Percentiles rank a stretch among this genome's conserved stretches.
Conservation (phyloP, 2,113 vertebrate genomes). For the Pseudorectes ferrugineus region DNA sequence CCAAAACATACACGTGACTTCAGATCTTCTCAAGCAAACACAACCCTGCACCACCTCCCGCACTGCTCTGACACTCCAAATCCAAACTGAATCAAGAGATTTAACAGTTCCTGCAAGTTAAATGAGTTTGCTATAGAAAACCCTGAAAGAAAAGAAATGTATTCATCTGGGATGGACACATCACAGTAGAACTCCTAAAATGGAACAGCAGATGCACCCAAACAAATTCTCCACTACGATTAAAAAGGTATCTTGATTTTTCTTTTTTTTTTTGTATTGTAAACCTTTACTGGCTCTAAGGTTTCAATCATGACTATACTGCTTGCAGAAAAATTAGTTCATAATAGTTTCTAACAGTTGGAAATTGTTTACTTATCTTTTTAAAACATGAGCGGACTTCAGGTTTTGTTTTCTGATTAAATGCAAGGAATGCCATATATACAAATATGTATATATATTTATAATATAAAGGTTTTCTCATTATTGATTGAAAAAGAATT, state of each 20-base stretch:
- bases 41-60: background rate
- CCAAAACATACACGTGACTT: background rate
- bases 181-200: accelerated
- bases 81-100: background rate
- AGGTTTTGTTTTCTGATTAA: background rate
- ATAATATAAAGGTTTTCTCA: background rate
- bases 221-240: background rate
- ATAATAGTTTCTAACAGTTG: background rate
- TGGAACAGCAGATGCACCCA: background rate
- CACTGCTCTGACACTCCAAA: background rate
- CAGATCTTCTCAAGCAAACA: background rate
- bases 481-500: background rate
- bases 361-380: background rate
- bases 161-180: background rate
- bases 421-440: background rate
- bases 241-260: background rate
- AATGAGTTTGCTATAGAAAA: background rate
- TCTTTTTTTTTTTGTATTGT: background rate
- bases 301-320: background rate
- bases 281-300: background rate
- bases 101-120: background rate
- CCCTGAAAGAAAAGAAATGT: background rate
- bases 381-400: background rate
- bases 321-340: background rate
- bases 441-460: background rate